Evolutionary conservation across 2,113 vertebrate genomes (phyloP).

Genomic region (Seriola dumerili): DNA sequence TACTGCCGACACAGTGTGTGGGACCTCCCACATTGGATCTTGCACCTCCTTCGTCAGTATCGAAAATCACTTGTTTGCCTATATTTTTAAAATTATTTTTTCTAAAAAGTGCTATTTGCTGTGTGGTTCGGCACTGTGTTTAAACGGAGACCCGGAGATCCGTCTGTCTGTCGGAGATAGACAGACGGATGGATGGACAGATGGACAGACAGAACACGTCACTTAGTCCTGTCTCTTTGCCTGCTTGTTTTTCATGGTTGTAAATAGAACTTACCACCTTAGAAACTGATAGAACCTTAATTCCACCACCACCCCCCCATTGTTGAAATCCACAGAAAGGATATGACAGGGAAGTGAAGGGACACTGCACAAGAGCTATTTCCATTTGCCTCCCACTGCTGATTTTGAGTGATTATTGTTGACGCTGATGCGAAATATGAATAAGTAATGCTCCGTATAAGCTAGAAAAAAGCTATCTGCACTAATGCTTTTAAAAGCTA

Average conservation of each 20-base stretch:
- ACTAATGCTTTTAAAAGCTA: not conserved
- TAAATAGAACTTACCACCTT: too few relatives aligned
- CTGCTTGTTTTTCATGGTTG: too few relatives aligned
- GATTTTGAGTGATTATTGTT: not conserved
- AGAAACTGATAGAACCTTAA: too few relatives aligned
- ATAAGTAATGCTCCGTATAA: not conserved
- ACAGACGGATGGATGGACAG: too few relatives aligned
- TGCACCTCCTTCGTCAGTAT: not conserved
- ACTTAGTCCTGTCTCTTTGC: too few relatives aligned
- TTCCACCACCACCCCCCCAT: too few relatives aligned
- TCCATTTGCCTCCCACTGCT: not conserved
- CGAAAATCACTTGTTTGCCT: not conserved
- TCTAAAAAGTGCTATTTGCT: not conserved
- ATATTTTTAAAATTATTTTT: not conserved
- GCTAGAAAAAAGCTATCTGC: too few relatives aligned
- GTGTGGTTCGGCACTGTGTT: too few relatives aligned
- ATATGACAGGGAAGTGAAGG: not conserved
- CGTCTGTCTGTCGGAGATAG: too few relatives aligned
- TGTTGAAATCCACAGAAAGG: not conserved
- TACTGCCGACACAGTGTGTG: too few relatives aligned
- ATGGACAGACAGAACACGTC: not conserved
- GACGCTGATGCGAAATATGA: not conserved
- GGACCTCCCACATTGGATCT: not conserved
- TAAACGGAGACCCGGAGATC: too few relatives aligned
- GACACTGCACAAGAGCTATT: not conserved